Evolutionary conservation across 2,113 vertebrate species (phyloP).

Genomic region (Malurus elegans): DNA sequence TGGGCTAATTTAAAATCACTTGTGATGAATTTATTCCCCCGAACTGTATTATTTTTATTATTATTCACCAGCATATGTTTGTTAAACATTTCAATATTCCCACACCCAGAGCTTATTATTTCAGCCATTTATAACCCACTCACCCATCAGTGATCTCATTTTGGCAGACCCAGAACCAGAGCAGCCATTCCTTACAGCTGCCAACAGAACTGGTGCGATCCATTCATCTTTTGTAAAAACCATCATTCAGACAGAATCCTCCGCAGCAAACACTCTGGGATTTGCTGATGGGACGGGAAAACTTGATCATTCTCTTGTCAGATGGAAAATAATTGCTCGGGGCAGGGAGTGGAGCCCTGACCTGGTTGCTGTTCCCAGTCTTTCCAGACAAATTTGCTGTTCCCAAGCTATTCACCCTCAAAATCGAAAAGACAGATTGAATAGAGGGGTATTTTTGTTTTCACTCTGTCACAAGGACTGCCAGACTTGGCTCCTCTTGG

Average conservation of each 20-base stretch:
- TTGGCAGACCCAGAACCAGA: neutral
- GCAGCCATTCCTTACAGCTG: neutral
- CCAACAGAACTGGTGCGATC: neutral
- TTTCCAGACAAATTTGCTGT: neutral
- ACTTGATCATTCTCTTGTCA: neutral
- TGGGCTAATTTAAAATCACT: neutral
- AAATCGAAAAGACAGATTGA: neutral
- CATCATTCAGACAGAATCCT: neutral
- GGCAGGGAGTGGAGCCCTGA: neutral
- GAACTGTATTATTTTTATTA: slow-evolving; percentile 17
- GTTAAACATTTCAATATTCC: slow-evolving; percentile 40
- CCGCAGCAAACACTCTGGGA: neutral
- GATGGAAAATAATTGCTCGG: neutral
- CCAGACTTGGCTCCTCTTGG: neutral
- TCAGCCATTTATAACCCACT: neutral
- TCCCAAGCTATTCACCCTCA: neutral
- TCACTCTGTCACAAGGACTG: neutral
- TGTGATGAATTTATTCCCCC: neutral
- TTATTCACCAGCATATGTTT: slow-evolving; percentile 47
- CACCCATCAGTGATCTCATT: slow-evolving; percentile 19
- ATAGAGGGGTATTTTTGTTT: neutral
- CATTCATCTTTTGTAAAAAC: slow-evolving; percentile 13
- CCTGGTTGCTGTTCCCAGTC: neutral
- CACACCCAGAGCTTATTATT: slow-evolving; percentile 27
- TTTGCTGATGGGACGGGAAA: neutral